Evolutionary conservation across 2,113 vertebrate genomes (phyloP), one percentile per base, ranked within the genome.

Genomic region (Panthera leo): DNA sequence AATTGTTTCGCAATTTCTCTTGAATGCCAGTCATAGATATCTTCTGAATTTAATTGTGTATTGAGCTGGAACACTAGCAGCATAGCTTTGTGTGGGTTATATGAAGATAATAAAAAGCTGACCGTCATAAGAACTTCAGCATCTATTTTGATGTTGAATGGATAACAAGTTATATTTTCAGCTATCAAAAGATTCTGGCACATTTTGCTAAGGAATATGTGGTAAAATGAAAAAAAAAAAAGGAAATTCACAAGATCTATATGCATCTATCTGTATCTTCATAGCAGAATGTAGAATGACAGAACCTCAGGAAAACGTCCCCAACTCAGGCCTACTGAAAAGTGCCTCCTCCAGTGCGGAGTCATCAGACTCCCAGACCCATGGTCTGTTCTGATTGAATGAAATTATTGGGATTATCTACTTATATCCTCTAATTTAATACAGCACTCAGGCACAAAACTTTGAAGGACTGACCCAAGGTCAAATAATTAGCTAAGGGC

Each of bases 71-170:
- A 85, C 18, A 61, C 4, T 6, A 76, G 42, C 19, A 55, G 19
- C 51, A 80, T 3, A 76, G n/a, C 14, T 90, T 98, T 97, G 83
- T 98, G 92, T 92, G 83, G 96, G 75, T 96, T 96, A 98, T 85
- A 95, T 92, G 97, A 98, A 97, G 84, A 97, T 89, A 90, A 97
- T 9, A 95, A 96, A 97, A 97, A 98, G 97, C 75, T 95, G 87
- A 85, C 85, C 0, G 0, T 93, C n/a, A 92, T 97, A 89, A 94
- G 87, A 67, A 96, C 95, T 84, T 96, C 85, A 51, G 39, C 51
- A 53, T 51, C 45, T 31, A 83, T 87, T 95, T 95, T 97, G 91
- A 76, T 84, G 34, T 92, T 85, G 78, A 96, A 91, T 82, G 91
- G 97, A 89, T 84, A 65, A 92, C n/a, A 87, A 86, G 18, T 42